A percentile compares a stretch with the other conserved stretches of the same genome.
Conservation (phyloP, 2,113 vertebrate species). For the Bubo bubo region DNA sequence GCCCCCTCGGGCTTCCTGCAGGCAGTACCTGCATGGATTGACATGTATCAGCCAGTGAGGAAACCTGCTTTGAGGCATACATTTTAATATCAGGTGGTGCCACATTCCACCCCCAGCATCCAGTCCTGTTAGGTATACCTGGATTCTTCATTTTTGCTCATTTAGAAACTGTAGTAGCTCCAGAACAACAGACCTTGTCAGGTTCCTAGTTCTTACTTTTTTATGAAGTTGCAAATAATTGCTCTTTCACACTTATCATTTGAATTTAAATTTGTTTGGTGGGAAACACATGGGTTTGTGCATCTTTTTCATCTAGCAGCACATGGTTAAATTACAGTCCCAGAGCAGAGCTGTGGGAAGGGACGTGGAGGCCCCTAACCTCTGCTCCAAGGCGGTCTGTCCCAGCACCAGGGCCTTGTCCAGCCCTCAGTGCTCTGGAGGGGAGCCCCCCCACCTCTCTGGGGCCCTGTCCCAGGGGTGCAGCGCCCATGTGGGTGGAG, state of each 20-base stretch:
- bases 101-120: neutral
- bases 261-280: neutral
- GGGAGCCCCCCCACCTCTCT: neutral
- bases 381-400: neutral
- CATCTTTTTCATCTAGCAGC: neutral
- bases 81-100: neutral
- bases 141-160: neutral
- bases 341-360: neutral
- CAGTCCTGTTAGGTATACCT: no score
- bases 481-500: neutral
- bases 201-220: neutral
- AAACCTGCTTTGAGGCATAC: neutral
- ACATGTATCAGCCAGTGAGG: neutral
- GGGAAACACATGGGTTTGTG: neutral
- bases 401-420: neutral
- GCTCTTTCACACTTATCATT: neutral
- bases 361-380: neutral
- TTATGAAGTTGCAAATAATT: neutral
- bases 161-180: neutral
- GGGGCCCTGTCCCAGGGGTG: neutral
- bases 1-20: neutral
- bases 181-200: neutral
- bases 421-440: rapidly evolving
- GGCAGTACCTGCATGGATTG: neutral
- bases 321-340: neutral